Conservation (phyloP, 2,113 vertebrate genomes). For the Mionectes macconnelli region DNA sequence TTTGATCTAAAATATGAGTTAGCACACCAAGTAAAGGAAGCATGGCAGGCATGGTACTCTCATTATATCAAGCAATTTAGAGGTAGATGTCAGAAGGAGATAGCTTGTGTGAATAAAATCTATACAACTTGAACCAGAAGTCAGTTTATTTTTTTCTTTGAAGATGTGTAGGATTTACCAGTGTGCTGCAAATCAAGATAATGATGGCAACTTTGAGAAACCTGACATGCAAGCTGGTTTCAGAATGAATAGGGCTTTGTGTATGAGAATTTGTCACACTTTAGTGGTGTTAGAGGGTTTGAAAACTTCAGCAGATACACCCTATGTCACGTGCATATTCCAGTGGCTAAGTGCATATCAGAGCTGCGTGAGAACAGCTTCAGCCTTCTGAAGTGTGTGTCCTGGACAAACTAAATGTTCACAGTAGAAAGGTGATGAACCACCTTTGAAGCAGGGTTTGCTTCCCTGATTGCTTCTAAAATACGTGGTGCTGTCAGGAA, state of each 20-base stretch:
- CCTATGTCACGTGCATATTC: background rate
- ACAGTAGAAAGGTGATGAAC: background rate
- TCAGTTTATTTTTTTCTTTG: background rate
- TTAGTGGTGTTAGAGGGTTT: background rate
- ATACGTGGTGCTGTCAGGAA: background rate
- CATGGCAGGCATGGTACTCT: background rate
- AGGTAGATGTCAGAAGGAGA: background rate
- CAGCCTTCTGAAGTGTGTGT: background rate
- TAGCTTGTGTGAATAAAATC: background rate
- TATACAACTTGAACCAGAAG: background rate
- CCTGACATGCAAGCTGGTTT: background rate
- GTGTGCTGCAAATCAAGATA: background rate
- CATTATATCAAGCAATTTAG: conserved; percentile 10
- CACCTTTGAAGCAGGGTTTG: background rate
- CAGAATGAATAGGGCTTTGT: background rate
- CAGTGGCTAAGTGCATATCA: background rate
- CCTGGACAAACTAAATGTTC: background rate
- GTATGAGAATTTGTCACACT: background rate
- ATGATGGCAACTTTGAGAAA: background rate
- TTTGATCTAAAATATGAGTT: background rate
- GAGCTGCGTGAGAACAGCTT: background rate
- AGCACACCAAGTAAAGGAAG: background rate
- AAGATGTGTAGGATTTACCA: background rate
- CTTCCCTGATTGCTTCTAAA: background rate
- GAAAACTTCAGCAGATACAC: background rate